Base-by-base conservation (phyloP, 2,113 vertebrate genomes). In the Epinephelus fuscoguttatus region DNA sequence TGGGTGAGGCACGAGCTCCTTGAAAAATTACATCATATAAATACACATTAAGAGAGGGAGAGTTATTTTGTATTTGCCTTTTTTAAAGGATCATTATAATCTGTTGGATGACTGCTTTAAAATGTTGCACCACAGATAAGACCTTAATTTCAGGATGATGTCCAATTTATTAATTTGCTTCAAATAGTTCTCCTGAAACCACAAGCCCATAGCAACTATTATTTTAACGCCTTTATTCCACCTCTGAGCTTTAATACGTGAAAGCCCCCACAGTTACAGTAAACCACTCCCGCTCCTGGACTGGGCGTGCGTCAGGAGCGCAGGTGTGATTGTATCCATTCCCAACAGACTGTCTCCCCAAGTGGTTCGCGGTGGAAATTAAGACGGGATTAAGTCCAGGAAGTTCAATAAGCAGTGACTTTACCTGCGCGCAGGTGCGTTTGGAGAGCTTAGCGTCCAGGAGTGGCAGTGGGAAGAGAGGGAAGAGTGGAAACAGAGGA, bases 321-420 rank as follows among this genome's bases (percentile, higher is more conserved):
- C 94, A 94, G 94, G 94, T 93, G 92, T 61, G 91, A 93, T 75
- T 74, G 75, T 73, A 25, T 85, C 59, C 81, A 80, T 75, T 91
- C 63, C 84, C 75, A 74, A 9, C 42, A 61, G 75, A 61, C 80
- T 55, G 68, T 70, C 78, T 85, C 75, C 66, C 8, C 47, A 68
- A 86, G 82, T 75, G 68, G 55, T 50, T 53, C 50, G 5, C 67
- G 15, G 40, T 66, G 80, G 70, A 56, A 56, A 60, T 70, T n/a
- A 70, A 74, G 33, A 79, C 70, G 12, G 27, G 57, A 49, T 30
- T 19, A 40, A 40, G 40, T 70, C 23, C 40, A 53, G 56, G 19
- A 53, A 78, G 53, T 27, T 59, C 13, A 52, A 4, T 9, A 17
- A 67, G 13, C 42, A 50, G 71, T 9, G 47, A 13, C 2, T 78